Percentiles rank a stretch among this genome's conserved stretches.
phyloP scores from a whole-genome alignment of 2,888 invertebrate species.

The Notodonta ziczac region DNA sequence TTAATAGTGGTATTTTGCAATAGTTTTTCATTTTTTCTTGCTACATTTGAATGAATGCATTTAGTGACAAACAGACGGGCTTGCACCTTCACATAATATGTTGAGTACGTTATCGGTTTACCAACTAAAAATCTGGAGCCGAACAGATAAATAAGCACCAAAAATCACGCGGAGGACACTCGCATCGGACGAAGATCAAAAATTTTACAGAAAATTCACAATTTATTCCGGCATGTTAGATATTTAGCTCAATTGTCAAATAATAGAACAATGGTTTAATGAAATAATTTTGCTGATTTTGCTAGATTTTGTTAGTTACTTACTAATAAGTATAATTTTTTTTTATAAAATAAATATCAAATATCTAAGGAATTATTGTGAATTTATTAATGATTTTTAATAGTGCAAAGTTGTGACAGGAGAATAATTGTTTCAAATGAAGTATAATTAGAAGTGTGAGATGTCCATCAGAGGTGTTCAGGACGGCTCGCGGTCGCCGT shows the following conservation, averaged over 20 bases:
- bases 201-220: slow-evolving; percentile 3
- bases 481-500: slow-evolving; percentile 74
- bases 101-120: not conserved
- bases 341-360: too few species aligned
- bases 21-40: not conserved
- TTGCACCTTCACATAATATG: not conserved
- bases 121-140: not conserved
- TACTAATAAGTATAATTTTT: too few species aligned
- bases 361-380: not conserved
- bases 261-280: too few species aligned
- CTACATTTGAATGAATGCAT: not conserved
- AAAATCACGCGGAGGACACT: slow-evolving; percentile 17
- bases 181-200: slow-evolving; percentile 2
- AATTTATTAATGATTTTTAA: not conserved
- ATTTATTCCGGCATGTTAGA: not conserved
- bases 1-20: too few species aligned
- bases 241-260: too few species aligned
- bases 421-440: not conserved
- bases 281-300: too few species aligned
- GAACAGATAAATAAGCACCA: slow-evolving; percentile 5
- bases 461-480: slow-evolving; percentile 79
- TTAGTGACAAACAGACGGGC: not conserved
- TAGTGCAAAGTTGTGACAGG: not conserved
- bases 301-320: too few species aligned
- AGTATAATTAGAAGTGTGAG: slow-evolving; percentile 10